Evolutionary conservation across 1,140 invertebrate species (phyloP).

Genomic region (Rhyzopertha dominica): DNA sequence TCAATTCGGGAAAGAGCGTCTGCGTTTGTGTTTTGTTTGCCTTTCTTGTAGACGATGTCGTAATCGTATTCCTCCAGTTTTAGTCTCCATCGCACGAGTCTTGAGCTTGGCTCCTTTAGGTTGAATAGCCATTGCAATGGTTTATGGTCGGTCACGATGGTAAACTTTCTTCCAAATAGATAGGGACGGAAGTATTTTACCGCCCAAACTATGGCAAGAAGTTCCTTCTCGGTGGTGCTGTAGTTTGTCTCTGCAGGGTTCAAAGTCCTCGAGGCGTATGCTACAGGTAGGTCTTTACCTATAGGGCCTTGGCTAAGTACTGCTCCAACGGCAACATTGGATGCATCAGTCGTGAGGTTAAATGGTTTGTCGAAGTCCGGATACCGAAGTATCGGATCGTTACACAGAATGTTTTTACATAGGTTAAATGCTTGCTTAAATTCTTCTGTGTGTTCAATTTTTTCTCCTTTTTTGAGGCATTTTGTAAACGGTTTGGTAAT

Average conservation of each 20-base stretch:
- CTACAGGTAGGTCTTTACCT: constrained; percentile 22
- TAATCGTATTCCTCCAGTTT: constrained; percentile 36
- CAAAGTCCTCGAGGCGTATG: constrained; percentile 1
- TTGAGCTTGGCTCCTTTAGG: constrained; percentile 44
- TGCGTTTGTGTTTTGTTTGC: constrained; percentile 38
- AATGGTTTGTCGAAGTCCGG: constrained; percentile 39
- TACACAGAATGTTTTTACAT: constrained; percentile 22
- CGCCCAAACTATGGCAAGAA: constrained; percentile 18
- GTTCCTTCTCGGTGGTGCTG: constrained; percentile 15
- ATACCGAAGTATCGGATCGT: constrained; percentile 34
- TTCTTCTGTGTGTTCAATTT: constrained; percentile 10
- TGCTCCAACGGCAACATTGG: constrained; percentile 32
- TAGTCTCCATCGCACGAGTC: constrained; percentile 43
- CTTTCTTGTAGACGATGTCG: constrained; percentile 42
- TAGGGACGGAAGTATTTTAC: constrained; percentile 20
- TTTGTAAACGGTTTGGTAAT: constrained; percentile 30
- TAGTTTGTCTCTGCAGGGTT: constrained; percentile 11
- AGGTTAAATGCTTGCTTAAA: constrained; percentile 18
- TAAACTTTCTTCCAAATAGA: constrained; percentile 18
- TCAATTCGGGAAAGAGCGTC: constrained; percentile 37
- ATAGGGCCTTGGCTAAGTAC: constrained; percentile 29
- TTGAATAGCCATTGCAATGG: too few relatives aligned
- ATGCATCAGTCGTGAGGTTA: constrained; percentile 38
- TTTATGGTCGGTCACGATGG: constrained; percentile 21
- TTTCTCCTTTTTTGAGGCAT: constrained; percentile 31